Base-by-base conservation (phyloP, 2,113 vertebrate genomes). In the Anhinga rufa region DNA sequence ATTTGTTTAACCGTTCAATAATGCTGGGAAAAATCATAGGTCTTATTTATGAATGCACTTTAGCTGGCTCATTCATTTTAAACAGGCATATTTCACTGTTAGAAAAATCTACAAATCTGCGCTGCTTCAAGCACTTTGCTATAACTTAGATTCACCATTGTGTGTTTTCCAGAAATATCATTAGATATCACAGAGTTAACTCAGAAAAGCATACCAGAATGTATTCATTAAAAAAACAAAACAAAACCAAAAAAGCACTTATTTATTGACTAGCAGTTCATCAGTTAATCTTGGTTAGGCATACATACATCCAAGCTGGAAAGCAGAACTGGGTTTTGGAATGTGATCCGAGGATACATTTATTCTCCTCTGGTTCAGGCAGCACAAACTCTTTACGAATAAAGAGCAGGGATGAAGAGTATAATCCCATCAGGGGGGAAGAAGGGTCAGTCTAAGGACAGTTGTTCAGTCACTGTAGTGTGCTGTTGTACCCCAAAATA, bases 81-180 rank as follows among this genome's bases (percentile, higher is more conserved):
- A 97, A 91, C 29, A 93, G 84, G 70, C 64, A n/a, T 87, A 89
- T 83, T 96, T 96, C 82, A 77, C 85, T 58, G 44, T 40, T 92
- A 77, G 85, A 88, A 93, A 95, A 86, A 90, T 32, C 57, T 92
- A 87, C 58, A 83, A 28, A 86, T 86, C 61, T 88, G 28, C 76
- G 55, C 46, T 81, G 90, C 88, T 92, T 77, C 54, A 65, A 96
- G 85, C 57, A 55, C 51, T 84, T 78, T 31, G 46, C 71, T 87
- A 2, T 78, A 90, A 92, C 55, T 77, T 64, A 88, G 82, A 91
- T 86, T 79, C 88, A 74, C n/a, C 46, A 31, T 1, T 12, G 26
- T 74, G 60, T 34, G 19, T 85, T 90, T 92, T 89, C 79, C 57
- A 96, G 86, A 90, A 93, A 74, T 78, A 66, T 29, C 58, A 75